Evolutionary conservation across 2,797 vertebrate genomes (phyloP), one percentile per base, ranked within the genome.

Genomic region (Anguilla anguilla): DNA sequence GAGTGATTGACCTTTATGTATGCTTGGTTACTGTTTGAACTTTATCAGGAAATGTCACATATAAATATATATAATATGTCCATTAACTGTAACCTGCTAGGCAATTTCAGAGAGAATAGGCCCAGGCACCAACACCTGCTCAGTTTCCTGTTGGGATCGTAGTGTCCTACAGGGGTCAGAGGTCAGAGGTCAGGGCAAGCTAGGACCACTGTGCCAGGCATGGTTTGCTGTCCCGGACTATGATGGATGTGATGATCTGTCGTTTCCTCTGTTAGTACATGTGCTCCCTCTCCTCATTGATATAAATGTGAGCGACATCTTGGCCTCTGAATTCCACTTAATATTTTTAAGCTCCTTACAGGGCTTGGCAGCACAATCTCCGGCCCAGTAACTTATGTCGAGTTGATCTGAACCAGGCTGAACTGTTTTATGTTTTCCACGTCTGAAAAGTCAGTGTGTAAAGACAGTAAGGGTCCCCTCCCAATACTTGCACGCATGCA

Each of bases 161-260:
- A 87, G 43, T 22, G 22, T 49, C 35, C 39, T 17, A 69, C 81
- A 83, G 59, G 46, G 86, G 43, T 83, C 64, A 83, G 28, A 11
- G 86, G 43, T 83, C 64, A 83, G 28, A 11, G 11, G 57, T 67
- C 28, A 81, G 59, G 61, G 77, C 3, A 49, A 25, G 67, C 51
- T 35, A 55, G 46, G 17, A 39, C 28, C 72, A 77, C 35, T 39
- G n/a, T 72, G 35, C 72, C 10, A 39, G 77, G 28, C 69, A 74
- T 74, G 69, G 31, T 15, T 39, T 31, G 6, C 31, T 35, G 69
- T 74, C 31, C 69, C 9, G 15, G 0, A 15, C 69, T 35, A 5
- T 35, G 69, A 74, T 35, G 28, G 28, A 39, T 35, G 69, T 31
- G 31, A 28, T 31, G 10, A 74, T 39, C 69, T 74, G 69, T 39